A percentile compares a stretch with the other conserved stretches of the same genome.
phyloP scores from a whole-genome alignment of 2,797 vertebrate genomes.

The Eleutherodactylus coqui region DNA sequence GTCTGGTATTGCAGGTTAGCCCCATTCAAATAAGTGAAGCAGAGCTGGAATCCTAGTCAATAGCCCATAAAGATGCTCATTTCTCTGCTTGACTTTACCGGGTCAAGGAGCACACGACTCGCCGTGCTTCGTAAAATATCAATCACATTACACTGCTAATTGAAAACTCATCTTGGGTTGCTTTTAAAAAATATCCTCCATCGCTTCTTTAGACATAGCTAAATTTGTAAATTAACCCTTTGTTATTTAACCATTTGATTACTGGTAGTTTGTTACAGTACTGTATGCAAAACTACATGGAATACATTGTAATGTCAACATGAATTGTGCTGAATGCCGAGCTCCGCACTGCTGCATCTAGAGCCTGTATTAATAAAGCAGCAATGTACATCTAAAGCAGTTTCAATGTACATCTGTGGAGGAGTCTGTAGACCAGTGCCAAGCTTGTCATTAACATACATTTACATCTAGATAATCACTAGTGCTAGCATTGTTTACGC shows the following conservation, averaged over 20 bases:
- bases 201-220: background rate
- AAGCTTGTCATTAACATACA: constrained; percentile 1
- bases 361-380: background rate
- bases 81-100: background rate
- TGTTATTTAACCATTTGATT: too few relatives aligned
- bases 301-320: too few relatives aligned
- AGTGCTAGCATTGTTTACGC: constrained; percentile 18
- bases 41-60: too few relatives aligned
- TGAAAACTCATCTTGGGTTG: background rate
- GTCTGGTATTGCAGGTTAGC: too few relatives aligned
- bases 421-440: background rate
- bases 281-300: too few relatives aligned
- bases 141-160: background rate
- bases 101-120: background rate
- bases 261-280: too few relatives aligned
- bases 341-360: background rate
- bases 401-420: background rate
- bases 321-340: background rate
- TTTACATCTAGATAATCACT: constrained; percentile 22
- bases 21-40: too few relatives aligned
- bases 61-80: background rate
- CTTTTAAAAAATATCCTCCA: background rate
- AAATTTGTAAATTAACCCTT: background rate
- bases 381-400: too few relatives aligned
- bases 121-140: background rate